Evolutionary conservation across 2,113 vertebrate species (phyloP), one percentile per base, ranked within the genome.

Genomic region (Origma solitaria): DNA sequence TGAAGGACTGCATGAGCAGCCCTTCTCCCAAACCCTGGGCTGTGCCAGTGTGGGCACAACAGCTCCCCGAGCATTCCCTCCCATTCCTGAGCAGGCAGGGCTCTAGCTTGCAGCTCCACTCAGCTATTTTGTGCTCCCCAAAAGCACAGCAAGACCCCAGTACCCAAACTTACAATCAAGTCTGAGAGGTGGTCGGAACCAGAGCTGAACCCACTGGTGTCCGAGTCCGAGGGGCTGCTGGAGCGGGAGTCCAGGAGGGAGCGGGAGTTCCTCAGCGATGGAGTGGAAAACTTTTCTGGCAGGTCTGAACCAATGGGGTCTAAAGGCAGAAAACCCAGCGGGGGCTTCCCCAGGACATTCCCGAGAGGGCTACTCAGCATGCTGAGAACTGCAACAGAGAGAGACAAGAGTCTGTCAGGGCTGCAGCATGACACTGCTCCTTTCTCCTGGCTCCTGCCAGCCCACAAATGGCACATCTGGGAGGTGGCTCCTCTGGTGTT

Each of bases 171-270:
- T 98, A 99, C 99, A 70, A 99, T 98, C 92, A 99, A 96, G 82
- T 99, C 99, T 57, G 98, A 99, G 88, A 99, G 98, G 86, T 99
- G 99, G 94, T 99, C 99, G 0, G 99, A 99, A 62, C 99, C 99
- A 33, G 99, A 99, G 98, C 99, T 99, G 97, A 99, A 99, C 76
- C 99, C 99, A 50, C 99, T 99, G 89, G 99, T 99, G 96, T 99
- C 99, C 0, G 99, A 99, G 97, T 99, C 99, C 4, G 99, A 99
- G 27, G 99, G 99, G 92, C 99, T 99, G 97, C 99, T 99, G 88
- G 99, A 99, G 42, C 99, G 99, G 1, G 99, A 99, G 94, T 99
- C 99, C 97, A 99, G 92, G 80, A 99, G 98, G 70, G 99, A 99
- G 40, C 99, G 98, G n/a, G 98, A 97, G 31, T 93, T 98, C 96